Evolutionary conservation across 2,797 vertebrate species (phyloP), one percentile per base, ranked within the genome.

Genomic region (Amazona finschi): DNA sequence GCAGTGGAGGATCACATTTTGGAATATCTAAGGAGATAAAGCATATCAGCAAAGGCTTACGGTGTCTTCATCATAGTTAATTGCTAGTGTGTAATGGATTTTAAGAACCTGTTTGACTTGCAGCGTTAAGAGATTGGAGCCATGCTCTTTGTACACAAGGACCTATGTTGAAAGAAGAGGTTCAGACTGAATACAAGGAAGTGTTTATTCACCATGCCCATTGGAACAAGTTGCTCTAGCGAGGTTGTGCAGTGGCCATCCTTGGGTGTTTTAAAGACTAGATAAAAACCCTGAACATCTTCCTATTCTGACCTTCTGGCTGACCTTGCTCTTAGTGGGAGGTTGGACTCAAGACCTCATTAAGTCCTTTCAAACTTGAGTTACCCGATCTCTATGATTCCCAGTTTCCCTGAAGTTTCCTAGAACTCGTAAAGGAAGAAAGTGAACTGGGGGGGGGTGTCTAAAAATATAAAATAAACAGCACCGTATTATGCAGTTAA

Each of bases 81-180:
- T 38, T 61, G 28, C 12, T 69, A 43, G 28, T 64, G 28, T 49
- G 50, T 43, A 14, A 8, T 72, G 38, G 28, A 27, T 87, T 92
- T 85, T 57, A 73, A 89, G 58, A 78, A 38, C 6, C 33, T 49
- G 1, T 84, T 88, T 77, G 24, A 62, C 30, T 75, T 75, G 47
- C 0, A 28, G 8, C 2, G 0, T 1, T 1, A 3, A 43, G 25
- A 72, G 20, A 16, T 27, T 55, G 30, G 46, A 76, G 30, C 27
- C 8, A 25, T 9, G 3, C 2, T 41, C 15, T 75, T 92, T 69
- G 15, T 69, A 75, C 12, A 6, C 6, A 43, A 74, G 28, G 39
- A 19, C 20, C 3, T 46, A 17, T 1, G 0, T 7, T 64, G 65
- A 65, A 85, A 85, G 18, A 46, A 55, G 27, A 66, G 24, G 5